Base-by-base conservation (phyloP, 2,797 vertebrate species). In the Syngnathus rostellatus region DNA sequence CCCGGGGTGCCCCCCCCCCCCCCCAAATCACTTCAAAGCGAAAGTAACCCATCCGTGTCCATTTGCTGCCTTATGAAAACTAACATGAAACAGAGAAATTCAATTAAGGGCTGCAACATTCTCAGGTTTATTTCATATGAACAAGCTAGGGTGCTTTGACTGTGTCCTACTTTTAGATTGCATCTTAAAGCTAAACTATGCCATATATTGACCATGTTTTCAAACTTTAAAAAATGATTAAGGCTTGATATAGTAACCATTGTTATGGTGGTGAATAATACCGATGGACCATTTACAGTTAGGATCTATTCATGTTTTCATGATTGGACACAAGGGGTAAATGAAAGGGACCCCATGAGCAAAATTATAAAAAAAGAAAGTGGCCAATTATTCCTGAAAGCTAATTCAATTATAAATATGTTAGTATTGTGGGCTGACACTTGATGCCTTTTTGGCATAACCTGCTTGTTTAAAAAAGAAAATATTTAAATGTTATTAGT, bases 41-140 rank as follows among this genome's bases (percentile, higher is more conserved):
- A 70, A 72, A 65, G 71, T 79, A 74, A 84, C 76, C 72, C 71
- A 41, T 61, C 58, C 17, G 66, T 74, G 77, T 85, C 82, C 77
- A 85, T 85, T 84, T 78, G 67, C 64, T 75, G 70, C 81, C 74
- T 72, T 68, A 69, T 81, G 66, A 77, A 62, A 83, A 81, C 12
- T 11, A 54, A 54, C 53, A 54, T 54, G 53, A 23, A 41, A 54
- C 12, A 5, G 53, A 31, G 25, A 54, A 25, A 25, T 25, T 14
- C 46, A 48, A 48, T 48, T 48, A 48, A 17, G 16, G 46, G 53
- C 53, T 25, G 53, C 6, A 11, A 54, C 10, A 25, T 54, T 54
- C 11, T 54, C 53, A 25, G 10, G 25, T 23, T 54, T 3, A 23
- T 23, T 53, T 53, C 21, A 10, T 54, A 25, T 54, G 53, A 54